Base-by-base conservation (phyloP, 1,140 invertebrate genomes). In the Ceratoteleas bidentatus region DNA sequence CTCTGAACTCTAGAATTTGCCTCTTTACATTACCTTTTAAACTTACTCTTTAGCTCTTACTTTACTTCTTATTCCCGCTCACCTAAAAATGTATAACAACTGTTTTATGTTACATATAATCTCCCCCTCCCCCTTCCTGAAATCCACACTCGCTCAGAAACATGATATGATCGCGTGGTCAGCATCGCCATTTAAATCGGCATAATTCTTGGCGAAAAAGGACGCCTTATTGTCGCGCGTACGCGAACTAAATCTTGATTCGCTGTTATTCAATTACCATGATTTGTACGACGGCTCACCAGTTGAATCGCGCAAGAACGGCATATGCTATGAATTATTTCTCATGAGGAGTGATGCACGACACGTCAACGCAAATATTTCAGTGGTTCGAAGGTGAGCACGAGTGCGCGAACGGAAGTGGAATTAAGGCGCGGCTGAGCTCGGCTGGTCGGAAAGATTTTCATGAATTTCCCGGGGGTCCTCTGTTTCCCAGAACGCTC, bases 391-490 rank as follows among this genome's bases (percentile, higher is more conserved):
- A 80, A 84, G 68, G 82, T 84, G 69, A 68, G 66, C 76, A 62
- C 58, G 81, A 66, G 57, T 74, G 81, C 73, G 70, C 70, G 60
- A 74, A 85, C 80, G 84, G 65, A 86, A 85, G 81, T 81, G 52
- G 81, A 85, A 85, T 83, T 83, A 84, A 88, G 82, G 77, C 69
- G 72, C 76, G 73, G 65, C 80, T 80, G 81, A 84, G 72, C 73
- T 77, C 60, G 69, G 62, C 43, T 80, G 72, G 76, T 82, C 64
- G 74, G 75, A 87, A 87, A 87, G 85, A 87, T 87, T 89, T 87
- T 85, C 84, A 81, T 75, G 85, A 87, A 89, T 89, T 89, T 89
- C 87, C 86, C 85, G 87, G 73, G 86, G 85, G 87, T 81, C 84
- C 84, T 86, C 74, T 86, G 73, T 86, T 83, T 87, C 74, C 70